A percentile compares a stretch with the other conserved stretches of the same genome.
Conservation (phyloP, 1,140 invertebrate genomes). For the Ephestia elutella region DNA sequence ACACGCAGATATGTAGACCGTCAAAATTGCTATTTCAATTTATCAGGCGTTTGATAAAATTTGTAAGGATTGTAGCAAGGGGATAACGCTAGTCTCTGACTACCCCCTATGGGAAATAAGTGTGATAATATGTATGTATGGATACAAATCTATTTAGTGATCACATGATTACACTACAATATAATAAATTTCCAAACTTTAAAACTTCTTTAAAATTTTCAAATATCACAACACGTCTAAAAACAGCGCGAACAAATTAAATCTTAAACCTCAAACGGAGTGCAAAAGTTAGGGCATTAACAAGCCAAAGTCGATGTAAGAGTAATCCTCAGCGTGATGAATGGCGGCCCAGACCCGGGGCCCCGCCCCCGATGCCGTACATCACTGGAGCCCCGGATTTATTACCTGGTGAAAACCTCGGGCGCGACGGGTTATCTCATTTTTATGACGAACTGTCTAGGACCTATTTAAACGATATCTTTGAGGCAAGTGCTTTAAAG, state of each 20-base stretch:
- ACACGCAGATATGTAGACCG: background rate
- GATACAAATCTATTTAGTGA: too few species aligned
- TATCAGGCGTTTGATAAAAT: background rate
- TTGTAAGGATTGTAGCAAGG: background rate
- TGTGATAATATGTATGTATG: too few species aligned
- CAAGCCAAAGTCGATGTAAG: slow-evolving; percentile 7
- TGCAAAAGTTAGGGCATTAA: slow-evolving; percentile 7
- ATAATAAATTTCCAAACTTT: too few species aligned
- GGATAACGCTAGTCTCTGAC: background rate
- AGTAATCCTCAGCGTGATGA: slow-evolving; percentile 5
- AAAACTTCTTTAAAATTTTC: too few species aligned
- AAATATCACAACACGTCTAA: too few species aligned
- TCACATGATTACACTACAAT: too few species aligned
- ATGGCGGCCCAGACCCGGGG: background rate
- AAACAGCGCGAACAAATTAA: background rate
- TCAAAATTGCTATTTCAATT: background rate
- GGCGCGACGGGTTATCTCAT: background rate
- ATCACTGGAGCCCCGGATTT: slow-evolving; percentile 4
- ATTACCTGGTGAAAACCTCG: slow-evolving; percentile 9
- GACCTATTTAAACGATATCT: too few species aligned
- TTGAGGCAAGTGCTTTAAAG: too few species aligned
- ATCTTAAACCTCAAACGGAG: background rate
- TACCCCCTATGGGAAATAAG: too few species aligned
- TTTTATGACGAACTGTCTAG: background rate
- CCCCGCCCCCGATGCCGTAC: background rate